These are phyloP conservation scores for Scaptomyza flava DNA, from an alignment of 2,888 invertebrate species.

Conservation along the genomic window DNA sequence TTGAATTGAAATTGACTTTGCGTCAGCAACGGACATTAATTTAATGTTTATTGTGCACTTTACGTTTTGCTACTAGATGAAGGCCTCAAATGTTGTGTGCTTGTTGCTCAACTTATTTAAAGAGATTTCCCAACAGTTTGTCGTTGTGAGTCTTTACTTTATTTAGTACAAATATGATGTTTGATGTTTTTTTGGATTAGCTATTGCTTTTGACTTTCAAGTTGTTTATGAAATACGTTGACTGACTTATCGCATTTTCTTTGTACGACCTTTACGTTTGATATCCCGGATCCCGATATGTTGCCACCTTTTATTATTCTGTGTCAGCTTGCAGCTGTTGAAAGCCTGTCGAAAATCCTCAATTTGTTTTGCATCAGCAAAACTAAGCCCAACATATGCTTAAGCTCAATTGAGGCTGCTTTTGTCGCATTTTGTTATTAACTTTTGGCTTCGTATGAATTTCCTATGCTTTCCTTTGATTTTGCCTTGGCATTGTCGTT, in stretches of 20 bases:
- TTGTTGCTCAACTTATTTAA: neutral
- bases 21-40: slow-evolving; percentile 39
- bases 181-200: neutral
- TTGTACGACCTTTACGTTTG: neutral
- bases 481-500: slow-evolving; percentile 6
- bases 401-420: slow-evolving; percentile 36
- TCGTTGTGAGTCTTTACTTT: too few relatives aligned
- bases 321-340: slow-evolving; percentile 11
- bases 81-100: neutral
- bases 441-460: neutral
- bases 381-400: slow-evolving; percentile 31
- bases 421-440: slow-evolving; percentile 48
- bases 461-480: slow-evolving; percentile 14
- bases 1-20: slow-evolving; percentile 26
- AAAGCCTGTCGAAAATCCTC: slow-evolving; percentile 16
- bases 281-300: slow-evolving; percentile 7
- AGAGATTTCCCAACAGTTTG: too few relatives aligned
- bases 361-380: slow-evolving; percentile 28
- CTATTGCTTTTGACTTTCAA: neutral
- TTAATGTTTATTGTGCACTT: slow-evolving; percentile 46
- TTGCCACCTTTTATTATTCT: slow-evolving; percentile 7
- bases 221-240: too few relatives aligned
- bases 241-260: neutral
- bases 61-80: neutral
- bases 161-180: neutral